These are phyloP conservation scores for Aramus guarauna DNA, from an alignment of 2,113 vertebrate species.

Conservation along the genomic window DNA sequence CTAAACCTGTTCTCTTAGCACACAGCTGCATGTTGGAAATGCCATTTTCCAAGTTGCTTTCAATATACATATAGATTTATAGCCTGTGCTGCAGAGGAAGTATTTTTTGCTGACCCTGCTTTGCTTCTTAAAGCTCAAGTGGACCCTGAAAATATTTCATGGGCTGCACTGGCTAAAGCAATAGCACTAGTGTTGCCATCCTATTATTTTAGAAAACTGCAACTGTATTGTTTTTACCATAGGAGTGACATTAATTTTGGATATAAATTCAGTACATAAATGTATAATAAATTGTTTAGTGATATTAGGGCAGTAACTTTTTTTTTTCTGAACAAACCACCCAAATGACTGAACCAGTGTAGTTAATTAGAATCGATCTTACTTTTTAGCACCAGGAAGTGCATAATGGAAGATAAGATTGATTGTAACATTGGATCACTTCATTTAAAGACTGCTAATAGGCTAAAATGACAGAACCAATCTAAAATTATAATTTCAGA, in stretches of 20 bases:
- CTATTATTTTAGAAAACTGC: neutral
- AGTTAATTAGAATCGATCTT: constrained; percentile 73
- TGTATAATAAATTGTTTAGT: constrained; percentile 34
- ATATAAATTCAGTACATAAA: constrained; percentile 28
- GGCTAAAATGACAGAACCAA: constrained; percentile 69
- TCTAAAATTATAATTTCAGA: constrained; percentile 75
- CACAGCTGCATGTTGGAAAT: neutral
- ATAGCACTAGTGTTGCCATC: neutral
- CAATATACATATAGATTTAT: neutral
- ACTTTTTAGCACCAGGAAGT: constrained; percentile 72
- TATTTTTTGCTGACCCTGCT: constrained; percentile 7
- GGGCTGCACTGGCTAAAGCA: neutral
- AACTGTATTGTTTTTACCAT: neutral
- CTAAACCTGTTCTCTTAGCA: neutral
- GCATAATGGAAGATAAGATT: constrained; percentile 71
- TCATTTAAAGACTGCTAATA: constrained; percentile 74
- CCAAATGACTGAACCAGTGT: constrained; percentile 56
- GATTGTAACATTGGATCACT: constrained; percentile 70
- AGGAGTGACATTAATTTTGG: neutral
- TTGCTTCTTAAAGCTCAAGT: neutral
- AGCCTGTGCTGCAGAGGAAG: neutral
- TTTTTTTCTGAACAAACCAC: constrained; percentile 33
- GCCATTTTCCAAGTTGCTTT: neutral
- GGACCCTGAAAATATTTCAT: neutral
- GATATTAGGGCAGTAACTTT: constrained; percentile 19